Percentiles rank a stretch among this genome's conserved stretches.
Evolutionary conservation across 2,888 invertebrate species (phyloP).

Genomic region (Drosophila meridiana): DNA sequence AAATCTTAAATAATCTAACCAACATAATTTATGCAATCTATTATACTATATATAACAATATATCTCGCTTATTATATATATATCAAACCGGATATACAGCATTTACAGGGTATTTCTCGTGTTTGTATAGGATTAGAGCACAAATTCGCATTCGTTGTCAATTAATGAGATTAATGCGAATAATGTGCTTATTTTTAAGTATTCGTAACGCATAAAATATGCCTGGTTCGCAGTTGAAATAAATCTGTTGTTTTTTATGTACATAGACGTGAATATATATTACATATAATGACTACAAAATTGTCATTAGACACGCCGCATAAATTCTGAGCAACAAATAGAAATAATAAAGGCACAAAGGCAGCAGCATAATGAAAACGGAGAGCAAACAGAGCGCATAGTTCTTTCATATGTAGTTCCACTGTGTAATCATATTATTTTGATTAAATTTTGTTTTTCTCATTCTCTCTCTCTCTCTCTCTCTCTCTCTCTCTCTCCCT

Average conservation of each 20-base stretch:
- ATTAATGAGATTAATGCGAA: slow-evolving; percentile 6
- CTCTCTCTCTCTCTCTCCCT: rapidly evolving
- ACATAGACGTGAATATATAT: slow-evolving; percentile 45
- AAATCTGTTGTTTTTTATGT: neutral
- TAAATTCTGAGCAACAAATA: slow-evolving; percentile 50
- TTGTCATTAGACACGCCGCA: slow-evolving; percentile 75
- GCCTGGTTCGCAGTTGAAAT: slow-evolving; percentile 3
- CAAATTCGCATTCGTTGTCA: neutral
- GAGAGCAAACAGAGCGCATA: slow-evolving; percentile 62
- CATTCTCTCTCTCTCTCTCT: neutral
- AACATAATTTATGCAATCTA: too few relatives aligned
- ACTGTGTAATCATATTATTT: slow-evolving; percentile 22
- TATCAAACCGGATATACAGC: too few relatives aligned
- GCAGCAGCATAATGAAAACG: slow-evolving; percentile 26
- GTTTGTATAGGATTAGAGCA: neutral
- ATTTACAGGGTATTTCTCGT: neutral
- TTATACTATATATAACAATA: too few relatives aligned
- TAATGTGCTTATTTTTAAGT: slow-evolving; percentile 7
- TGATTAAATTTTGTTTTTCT: slow-evolving; percentile 33
- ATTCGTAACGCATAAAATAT: slow-evolving; percentile 5
- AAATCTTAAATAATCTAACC: too few relatives aligned
- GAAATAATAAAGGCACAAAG: slow-evolving; percentile 6
- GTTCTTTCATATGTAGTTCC: slow-evolving; percentile 18
- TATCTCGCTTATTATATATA: too few relatives aligned
- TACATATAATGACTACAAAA: slow-evolving; percentile 71